These are phyloP conservation scores for Amyelois transitella DNA, from an alignment of 1,140 invertebrate species.

Conservation along the genomic window DNA sequence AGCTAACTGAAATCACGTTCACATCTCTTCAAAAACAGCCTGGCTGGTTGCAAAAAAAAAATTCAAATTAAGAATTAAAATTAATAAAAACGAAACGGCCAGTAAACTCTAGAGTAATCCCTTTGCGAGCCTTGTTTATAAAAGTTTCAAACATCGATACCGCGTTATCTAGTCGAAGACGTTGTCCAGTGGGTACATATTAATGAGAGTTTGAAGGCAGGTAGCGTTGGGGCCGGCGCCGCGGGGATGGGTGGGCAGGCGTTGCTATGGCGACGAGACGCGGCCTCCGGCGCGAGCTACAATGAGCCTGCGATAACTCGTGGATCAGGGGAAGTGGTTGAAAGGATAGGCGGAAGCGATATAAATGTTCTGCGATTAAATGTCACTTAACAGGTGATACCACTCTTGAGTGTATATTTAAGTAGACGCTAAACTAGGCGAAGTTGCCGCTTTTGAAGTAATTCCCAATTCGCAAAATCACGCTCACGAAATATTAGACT, in stretches of 20 bases:
- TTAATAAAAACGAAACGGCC: too few species aligned
- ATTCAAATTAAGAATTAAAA: neutral
- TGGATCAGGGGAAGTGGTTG: conserved; percentile 23
- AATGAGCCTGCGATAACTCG: conserved; percentile 49
- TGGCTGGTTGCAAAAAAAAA: too few species aligned
- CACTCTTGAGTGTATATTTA: too few species aligned
- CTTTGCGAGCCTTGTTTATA: conserved; percentile 20
- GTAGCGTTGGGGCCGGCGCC: conserved; percentile 28
- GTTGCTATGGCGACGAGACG: conserved; percentile 56
- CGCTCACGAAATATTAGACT: too few species aligned
- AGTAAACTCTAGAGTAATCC: neutral
- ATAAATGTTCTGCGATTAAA: too few species aligned
- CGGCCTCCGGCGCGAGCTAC: conserved; percentile 56
- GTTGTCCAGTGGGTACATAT: conserved; percentile 62
- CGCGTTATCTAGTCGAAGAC: conserved; percentile 34
- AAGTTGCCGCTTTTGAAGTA: too few species aligned
- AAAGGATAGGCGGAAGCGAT: neutral
- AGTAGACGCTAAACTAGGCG: too few species aligned
- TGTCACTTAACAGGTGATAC: too few species aligned
- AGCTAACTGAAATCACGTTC: too few species aligned
- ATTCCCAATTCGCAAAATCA: too few species aligned
- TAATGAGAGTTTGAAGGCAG: conserved; percentile 51
- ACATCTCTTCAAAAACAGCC: too few species aligned
- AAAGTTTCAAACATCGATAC: conserved; percentile 59
- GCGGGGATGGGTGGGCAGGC: conserved; percentile 24